Evolutionary conservation across 2,888 invertebrate species (phyloP).

Genomic region (Blastobasis adustella): DNA sequence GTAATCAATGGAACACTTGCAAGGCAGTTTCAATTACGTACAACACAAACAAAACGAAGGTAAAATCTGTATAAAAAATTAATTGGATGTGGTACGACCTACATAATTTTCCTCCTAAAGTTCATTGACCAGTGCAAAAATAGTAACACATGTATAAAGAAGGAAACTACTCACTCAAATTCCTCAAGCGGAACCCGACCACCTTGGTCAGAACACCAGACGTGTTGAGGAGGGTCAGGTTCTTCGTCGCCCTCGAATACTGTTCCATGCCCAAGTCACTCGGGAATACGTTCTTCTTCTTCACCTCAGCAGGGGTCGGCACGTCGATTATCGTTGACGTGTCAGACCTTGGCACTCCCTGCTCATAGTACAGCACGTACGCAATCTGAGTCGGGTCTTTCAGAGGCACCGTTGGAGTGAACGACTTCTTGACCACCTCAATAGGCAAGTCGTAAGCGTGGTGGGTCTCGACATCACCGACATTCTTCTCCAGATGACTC

Average conservation of each 20-base stretch:
- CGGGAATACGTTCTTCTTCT: conserved; percentile 47
- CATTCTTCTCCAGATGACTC: conserved; percentile 28
- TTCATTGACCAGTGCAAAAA: not conserved
- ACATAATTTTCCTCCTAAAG: not conserved
- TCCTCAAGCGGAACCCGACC: conserved; percentile 57
- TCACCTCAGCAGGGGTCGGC: conserved; percentile 43
- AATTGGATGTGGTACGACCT: too few species aligned
- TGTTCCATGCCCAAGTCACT: conserved; percentile 52
- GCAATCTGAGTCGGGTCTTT: conserved; percentile 50
- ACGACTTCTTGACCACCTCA: conserved; percentile 52
- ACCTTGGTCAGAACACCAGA: conserved; percentile 55
- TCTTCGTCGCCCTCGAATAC: conserved; percentile 46
- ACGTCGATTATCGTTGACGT: conserved; percentile 33
- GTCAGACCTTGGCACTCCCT: conserved; percentile 49
- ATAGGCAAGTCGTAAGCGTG: conserved; percentile 39
- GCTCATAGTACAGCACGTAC: conserved; percentile 63
- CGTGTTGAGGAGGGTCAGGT: conserved; percentile 53
- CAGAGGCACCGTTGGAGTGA: conserved; percentile 26
- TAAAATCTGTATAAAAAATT: too few species aligned
- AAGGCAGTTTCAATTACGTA: too few species aligned
- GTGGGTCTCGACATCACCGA: conserved; percentile 39
- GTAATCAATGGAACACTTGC: too few species aligned
- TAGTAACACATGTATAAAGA: not conserved
- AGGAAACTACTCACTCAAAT: conserved; percentile 49
- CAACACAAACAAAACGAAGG: too few species aligned